These are phyloP conservation scores for Aradophagus sp. DNA, from an alignment of 1,140 invertebrate species.

Conservation along the genomic window DNA sequence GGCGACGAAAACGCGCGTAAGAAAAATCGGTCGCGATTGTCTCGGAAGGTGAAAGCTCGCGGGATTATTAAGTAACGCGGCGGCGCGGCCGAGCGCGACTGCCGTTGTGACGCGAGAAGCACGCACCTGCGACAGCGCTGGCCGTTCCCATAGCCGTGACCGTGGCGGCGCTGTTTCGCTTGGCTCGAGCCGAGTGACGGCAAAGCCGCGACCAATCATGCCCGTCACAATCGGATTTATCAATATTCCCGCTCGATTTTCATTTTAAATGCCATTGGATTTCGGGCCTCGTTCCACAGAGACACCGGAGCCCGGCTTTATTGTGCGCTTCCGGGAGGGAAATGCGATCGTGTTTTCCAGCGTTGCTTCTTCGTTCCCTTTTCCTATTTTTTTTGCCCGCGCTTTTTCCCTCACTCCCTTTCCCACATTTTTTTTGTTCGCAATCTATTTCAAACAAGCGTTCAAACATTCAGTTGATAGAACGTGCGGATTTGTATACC, in stretches of 20 bases:
- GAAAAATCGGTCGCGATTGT: constrained; percentile 66
- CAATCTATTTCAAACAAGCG: constrained; percentile 43
- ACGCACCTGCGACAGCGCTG: constrained; percentile 21
- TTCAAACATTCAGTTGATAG: constrained; percentile 43
- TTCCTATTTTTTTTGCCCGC: constrained; percentile 14
- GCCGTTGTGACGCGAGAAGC: constrained; percentile 10
- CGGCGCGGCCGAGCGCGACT: constrained; percentile 60
- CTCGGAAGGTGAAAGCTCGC: constrained; percentile 66
- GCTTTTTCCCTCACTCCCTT: constrained; percentile 16
- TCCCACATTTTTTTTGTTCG: constrained; percentile 30
- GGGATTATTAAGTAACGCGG: constrained; percentile 71
- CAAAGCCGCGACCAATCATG: constrained; percentile 32
- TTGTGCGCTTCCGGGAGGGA: constrained; percentile 43
- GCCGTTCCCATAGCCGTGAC: constrained; percentile 39
- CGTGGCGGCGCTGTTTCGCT: constrained; percentile 30
- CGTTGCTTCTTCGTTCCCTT: constrained; percentile 24
- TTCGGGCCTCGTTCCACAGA: constrained; percentile 32
- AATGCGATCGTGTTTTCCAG: constrained; percentile 45
- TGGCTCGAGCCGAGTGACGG: constrained; percentile 14
- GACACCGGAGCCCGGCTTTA: constrained; percentile 37
- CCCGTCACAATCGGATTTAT: constrained; percentile 46
- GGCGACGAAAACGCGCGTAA: too few relatives aligned
- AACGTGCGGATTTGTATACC: constrained; percentile 39
- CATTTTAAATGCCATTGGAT: constrained; percentile 45
- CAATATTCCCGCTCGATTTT: constrained; percentile 52